Conservation (phyloP, 2,888 invertebrate genomes). For the Sinotaia quadrata region DNA sequence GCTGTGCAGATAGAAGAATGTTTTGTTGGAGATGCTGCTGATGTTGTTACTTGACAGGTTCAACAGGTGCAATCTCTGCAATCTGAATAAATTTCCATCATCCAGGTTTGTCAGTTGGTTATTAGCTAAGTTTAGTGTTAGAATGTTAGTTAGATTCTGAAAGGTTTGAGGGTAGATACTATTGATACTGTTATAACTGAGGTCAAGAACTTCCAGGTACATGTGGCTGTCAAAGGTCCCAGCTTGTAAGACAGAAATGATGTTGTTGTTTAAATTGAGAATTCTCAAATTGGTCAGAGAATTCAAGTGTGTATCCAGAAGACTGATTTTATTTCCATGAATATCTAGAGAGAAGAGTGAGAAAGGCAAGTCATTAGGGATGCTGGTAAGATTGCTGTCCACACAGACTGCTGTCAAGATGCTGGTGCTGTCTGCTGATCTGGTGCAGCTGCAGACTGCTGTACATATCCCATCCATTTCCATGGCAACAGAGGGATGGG, state of each 20-base stretch:
- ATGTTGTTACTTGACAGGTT: constrained; percentile 29
- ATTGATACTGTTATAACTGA: constrained; percentile 35
- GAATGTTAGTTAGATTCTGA: constrained; percentile 26
- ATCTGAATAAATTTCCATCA: constrained; percentile 23
- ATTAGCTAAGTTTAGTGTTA: constrained; percentile 31
- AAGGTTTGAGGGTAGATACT: constrained; percentile 25
- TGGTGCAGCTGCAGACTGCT: constrained; percentile 14
- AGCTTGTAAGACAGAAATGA: constrained; percentile 10
- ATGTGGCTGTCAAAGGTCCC: constrained; percentile 36
- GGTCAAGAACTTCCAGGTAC: constrained; percentile 29
- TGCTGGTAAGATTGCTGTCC: constrained; percentile 32
- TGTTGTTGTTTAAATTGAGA: constrained; percentile 34
- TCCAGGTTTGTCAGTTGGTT: constrained; percentile 31
- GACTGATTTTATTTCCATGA: constrained; percentile 39
- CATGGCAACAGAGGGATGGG: not conserved
- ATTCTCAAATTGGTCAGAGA: not conserved
- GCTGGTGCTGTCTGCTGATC: constrained; percentile 11
- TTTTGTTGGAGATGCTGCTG: constrained; percentile 16
- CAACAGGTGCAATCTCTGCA: constrained; percentile 32
- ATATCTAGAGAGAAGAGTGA: constrained; percentile 37
- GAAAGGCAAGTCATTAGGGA: constrained; percentile 42
- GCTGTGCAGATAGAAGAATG: constrained; percentile 37
- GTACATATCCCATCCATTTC: no score
- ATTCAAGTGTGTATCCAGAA: constrained; percentile 13
- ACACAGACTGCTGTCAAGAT: constrained; percentile 42